Percentiles rank a stretch among this genome's conserved stretches.
Conservation (phyloP, 2,797 vertebrate species). For the Pteronotus mesoamericanus region DNA sequence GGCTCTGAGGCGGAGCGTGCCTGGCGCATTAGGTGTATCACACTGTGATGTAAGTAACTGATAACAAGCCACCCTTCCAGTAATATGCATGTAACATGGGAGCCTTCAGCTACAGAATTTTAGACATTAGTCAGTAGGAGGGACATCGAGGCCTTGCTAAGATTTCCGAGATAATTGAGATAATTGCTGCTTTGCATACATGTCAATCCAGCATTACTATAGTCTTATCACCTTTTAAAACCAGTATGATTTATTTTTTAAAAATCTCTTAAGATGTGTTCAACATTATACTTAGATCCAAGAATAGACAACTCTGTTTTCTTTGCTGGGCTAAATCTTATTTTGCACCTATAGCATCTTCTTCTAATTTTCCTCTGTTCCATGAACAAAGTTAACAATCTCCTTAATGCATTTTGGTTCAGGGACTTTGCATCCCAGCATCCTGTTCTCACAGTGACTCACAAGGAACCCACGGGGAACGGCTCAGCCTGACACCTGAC, state of each 20-base stretch:
- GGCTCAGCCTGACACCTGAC: neutral
- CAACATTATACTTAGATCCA: neutral
- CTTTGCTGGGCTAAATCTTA: neutral
- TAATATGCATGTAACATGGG: neutral
- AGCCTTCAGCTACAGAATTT: neutral
- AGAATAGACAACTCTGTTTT: neutral
- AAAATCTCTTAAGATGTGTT: neutral
- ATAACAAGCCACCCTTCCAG: neutral
- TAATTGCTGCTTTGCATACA: neutral
- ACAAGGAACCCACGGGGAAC: neutral
- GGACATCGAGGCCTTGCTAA: neutral
- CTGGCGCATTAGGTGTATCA: neutral
- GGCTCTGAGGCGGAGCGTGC: neutral
- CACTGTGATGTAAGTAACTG: neutral
- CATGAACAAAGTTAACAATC: neutral
- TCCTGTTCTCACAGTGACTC: neutral
- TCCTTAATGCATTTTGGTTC: neutral
- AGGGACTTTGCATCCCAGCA: neutral
- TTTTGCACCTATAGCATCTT: neutral
- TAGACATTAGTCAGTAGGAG: neutral
- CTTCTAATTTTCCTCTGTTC: neutral
- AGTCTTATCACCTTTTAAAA: neutral
- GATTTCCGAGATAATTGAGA: neutral
- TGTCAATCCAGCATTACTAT: neutral
- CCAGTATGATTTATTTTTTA: neutral